Percentiles rank a stretch among this genome's conserved stretches.
Evolutionary conservation across 2,888 invertebrate genomes (phyloP).

Genomic region (Clepsis dumicolana): DNA sequence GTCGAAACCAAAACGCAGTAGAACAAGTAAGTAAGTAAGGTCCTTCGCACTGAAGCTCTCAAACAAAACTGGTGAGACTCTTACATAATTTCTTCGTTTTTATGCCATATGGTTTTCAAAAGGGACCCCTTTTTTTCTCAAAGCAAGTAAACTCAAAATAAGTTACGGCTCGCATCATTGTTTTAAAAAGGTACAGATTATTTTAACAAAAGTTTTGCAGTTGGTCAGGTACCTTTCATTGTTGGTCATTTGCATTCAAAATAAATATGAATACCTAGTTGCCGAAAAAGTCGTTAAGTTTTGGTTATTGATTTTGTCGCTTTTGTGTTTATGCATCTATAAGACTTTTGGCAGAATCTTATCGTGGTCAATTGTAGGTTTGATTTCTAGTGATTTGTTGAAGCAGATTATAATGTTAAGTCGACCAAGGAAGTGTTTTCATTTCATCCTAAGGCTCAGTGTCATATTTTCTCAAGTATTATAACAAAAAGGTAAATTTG

Average conservation of each 20-base stretch:
- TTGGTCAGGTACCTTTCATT: neutral
- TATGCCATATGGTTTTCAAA: neutral
- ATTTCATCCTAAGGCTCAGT: too few species aligned
- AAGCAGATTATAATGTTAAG: too few species aligned
- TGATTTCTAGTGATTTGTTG: too few species aligned
- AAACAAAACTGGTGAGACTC: neutral
- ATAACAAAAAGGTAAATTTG: too few species aligned
- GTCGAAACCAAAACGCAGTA: neutral
- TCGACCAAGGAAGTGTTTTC: too few species aligned
- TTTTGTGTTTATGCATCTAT: neutral
- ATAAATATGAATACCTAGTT: neutral
- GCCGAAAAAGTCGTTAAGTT: neutral
- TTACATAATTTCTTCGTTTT: neutral
- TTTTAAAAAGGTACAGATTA: constrained; percentile 2
- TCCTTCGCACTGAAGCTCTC: neutral
- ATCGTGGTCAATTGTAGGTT: neutral
- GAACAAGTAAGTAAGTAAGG: neutral
- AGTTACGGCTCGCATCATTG: neutral
- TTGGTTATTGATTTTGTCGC: neutral
- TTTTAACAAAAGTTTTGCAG: neutral
- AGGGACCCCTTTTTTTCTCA: neutral
- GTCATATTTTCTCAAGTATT: too few species aligned
- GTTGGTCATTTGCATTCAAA: constrained; percentile 2
- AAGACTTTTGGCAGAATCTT: neutral
- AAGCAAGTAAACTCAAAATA: neutral